phyloP scores from a whole-genome alignment of 1,140 invertebrate species.

The Halictus rubicundus region DNA sequence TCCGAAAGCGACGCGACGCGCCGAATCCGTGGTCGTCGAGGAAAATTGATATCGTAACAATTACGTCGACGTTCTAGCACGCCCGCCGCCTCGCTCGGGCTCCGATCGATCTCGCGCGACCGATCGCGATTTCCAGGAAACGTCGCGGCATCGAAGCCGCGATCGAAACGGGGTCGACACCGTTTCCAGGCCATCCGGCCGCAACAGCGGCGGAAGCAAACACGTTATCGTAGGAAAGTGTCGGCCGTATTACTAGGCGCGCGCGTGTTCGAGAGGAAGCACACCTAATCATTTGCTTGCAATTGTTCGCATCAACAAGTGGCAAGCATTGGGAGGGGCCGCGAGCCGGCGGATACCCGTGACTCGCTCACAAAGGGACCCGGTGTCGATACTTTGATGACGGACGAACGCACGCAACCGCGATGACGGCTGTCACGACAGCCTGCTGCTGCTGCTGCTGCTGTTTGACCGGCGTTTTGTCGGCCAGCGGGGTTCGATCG shows the following conservation, averaged over 20 bases:
- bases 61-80: background rate
- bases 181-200: background rate
- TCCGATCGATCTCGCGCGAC: background rate
- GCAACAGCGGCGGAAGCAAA: background rate
- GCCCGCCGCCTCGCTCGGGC: background rate
- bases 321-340: slow-evolving; percentile 28
- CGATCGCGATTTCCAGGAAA: background rate
- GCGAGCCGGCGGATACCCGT: background rate
- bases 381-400: slow-evolving; percentile 55
- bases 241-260: background rate
- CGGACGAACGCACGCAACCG: slow-evolving; percentile 48
- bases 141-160: background rate
- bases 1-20: background rate
- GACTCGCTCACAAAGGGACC: slow-evolving; percentile 38
- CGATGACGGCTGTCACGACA: slow-evolving; percentile 23
- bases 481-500: background rate
- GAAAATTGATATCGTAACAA: slow-evolving; percentile 16
- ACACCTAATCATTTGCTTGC: slow-evolving; percentile 42
- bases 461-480: background rate
- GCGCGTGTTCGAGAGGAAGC: slow-evolving; percentile 44
- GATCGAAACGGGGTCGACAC: background rate
- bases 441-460: background rate
- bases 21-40: background rate
- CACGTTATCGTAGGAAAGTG: slow-evolving; percentile 6
- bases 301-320: slow-evolving; percentile 62